Base-by-base conservation (phyloP, 2,888 invertebrate species). In the Netelia fuscicornis region DNA sequence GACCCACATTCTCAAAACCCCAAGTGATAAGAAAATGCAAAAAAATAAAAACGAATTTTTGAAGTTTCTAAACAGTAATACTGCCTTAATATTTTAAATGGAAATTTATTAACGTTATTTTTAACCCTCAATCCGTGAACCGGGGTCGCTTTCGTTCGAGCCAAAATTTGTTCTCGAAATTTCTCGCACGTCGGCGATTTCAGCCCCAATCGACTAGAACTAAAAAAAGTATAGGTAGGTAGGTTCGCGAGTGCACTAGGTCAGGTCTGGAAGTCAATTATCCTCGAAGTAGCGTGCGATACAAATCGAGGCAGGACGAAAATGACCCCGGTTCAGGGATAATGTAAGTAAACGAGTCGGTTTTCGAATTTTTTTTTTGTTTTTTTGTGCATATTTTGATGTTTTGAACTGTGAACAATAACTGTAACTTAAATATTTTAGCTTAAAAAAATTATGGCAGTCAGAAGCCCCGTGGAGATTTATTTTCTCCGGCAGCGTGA, bases 21-120 rank as follows among this genome's bases (percentile, higher is more conserved):
- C 25, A 52, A 68, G 52, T 20, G 13, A 68, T 52, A 25, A 68
- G 52, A 64, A 64, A 64, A 23, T 60, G 60, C 60, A 25, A 60
- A 60, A 23, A 20, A n/a, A n/a, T n/a, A 20, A 60, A 60, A 60
- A 0, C 30, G 13, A 60, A 60, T 25, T 25, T 60, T 60, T 60
- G 60, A 60, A 62, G 25, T 25, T 62, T 62, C 2, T 10, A 25
- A 13, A 62, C 13, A 30, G 25, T 23, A 60, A 60, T 60, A 60
- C 60, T 30, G 30, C 30, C 13, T 10, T 52, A 52, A 52, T 9
- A 10, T 52, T 13, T 52, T 52, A 0, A 20, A 20, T 20, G 20
- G 20, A 20, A 20, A 20, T 20, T 20, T 20, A 20, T 20, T 1
- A 20, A 20, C 20, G 20, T 20, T 20, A 20, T 30, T 30, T 30